These are phyloP conservation scores for Neocrepidodera transversa DNA, from an alignment of 2,888 invertebrate species.

Conservation along the genomic window DNA sequence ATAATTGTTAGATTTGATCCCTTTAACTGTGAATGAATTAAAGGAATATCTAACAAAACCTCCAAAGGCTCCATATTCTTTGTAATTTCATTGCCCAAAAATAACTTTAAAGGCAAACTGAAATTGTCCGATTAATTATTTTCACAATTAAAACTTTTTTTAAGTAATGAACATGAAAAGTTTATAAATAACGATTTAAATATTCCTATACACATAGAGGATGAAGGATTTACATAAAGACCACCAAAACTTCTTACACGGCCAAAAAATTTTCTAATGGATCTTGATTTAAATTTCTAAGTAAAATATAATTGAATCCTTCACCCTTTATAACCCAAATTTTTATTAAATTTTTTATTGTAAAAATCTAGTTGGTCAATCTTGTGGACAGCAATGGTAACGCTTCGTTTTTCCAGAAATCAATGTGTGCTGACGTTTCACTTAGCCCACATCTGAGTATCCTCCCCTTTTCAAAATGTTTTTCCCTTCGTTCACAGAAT, in stretches of 20 bases:
- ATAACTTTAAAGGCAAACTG: background rate
- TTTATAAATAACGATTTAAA: slow-evolving; percentile 17
- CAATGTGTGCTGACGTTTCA: too few relatives aligned
- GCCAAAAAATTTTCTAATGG: slow-evolving; percentile 20
- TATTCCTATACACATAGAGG: slow-evolving; percentile 12
- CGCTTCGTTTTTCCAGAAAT: slow-evolving; percentile 1
- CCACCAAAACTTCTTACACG: slow-evolving; percentile 11
- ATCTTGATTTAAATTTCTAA: slow-evolving; percentile 21
- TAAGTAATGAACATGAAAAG: slow-evolving; percentile 3
- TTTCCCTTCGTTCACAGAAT: too few relatives aligned
- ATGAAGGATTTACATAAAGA: slow-evolving; percentile 9
- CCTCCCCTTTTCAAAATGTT: too few relatives aligned
- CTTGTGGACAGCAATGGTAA: slow-evolving; percentile 11
- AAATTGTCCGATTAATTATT: background rate
- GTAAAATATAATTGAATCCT: slow-evolving; percentile 4
- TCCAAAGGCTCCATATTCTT: background rate
- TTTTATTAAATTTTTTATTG: slow-evolving; percentile 3
- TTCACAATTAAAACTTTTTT: slow-evolving; percentile 24
- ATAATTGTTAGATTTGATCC: background rate
- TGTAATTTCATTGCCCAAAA: background rate
- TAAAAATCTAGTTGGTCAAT: slow-evolving; percentile 17
- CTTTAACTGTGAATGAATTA: too few relatives aligned
- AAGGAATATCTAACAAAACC: too few relatives aligned
- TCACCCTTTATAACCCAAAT: slow-evolving; percentile 17
- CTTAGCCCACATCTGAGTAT: too few relatives aligned